Evolutionary conservation across 92 coral and sea anemone species (phyloP), one percentile per base, ranked within the genome.

Genomic region (Meandrina meandrites): DNA sequence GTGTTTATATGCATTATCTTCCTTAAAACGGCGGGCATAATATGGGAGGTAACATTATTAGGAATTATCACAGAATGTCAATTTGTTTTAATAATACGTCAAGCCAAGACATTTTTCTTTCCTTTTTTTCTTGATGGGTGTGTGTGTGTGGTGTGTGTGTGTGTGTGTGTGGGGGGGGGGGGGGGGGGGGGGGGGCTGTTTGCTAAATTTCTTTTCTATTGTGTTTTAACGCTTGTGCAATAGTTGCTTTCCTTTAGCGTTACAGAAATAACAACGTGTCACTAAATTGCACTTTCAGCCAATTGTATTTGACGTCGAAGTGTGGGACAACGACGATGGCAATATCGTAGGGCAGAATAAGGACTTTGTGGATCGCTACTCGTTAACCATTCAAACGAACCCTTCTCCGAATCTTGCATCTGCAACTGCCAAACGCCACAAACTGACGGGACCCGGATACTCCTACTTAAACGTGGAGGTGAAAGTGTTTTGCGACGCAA

Each of bases 401-500:
- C 93, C 95, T 0, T 81, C 85, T 30, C 81, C 82, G 30, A 76
- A 75, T 85, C 69, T 64, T 45, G 28, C 76, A 22, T 24, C 81
- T 14, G 90, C 91, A 48, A 74, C 84, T 12, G 24, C 72, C 70
- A 47, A 80, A 73, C 72, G 34, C 3, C 88, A 92, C 87, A 75
- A 56, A 67, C 17, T 94, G 79, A 79, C 82, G 24, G 94, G 95
- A 50, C 14, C 47, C 17, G 79, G 82, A 4, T 86, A 76, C 24
- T 92, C 97, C 6, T 79, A 73, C 21, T 66, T 90, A 36, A 81
- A 94, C 32, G 79, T 92, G 66, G 82, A 81, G 27, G 89, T 89
- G n/a, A 92, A 85, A 88, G 91, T 94, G n/a, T 93, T 76, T 54
- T 90, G 93, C 75, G 94, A 93, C 36, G 87, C 78, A 51, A 79